Conservation (phyloP, 2,888 invertebrate species). For the Sepioteuthis lessoniana region DNA sequence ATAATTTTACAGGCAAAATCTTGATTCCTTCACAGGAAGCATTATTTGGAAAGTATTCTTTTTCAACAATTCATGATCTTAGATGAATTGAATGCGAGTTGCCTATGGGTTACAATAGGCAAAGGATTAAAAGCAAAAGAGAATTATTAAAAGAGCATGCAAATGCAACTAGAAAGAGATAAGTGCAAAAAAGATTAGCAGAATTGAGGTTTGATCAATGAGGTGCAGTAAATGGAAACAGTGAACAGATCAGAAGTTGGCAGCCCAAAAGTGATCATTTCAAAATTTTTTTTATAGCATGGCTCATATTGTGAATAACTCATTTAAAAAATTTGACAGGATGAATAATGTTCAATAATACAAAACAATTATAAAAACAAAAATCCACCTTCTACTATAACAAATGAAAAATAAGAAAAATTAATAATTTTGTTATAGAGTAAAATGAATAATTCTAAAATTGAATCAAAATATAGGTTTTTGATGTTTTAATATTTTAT, state of each 20-base stretch:
- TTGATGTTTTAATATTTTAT: no score
- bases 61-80: no score
- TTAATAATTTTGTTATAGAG: background rate
- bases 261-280: background rate
- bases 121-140: no score
- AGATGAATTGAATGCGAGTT: no score
- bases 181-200: background rate
- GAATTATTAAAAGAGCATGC: background rate
- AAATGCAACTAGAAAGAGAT: background rate
- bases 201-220: background rate
- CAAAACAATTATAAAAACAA: background rate
- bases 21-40: no score
- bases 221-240: background rate
- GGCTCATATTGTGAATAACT: background rate
- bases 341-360: background rate
- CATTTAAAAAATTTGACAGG: background rate
- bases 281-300: background rate
- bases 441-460: background rate
- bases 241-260: background rate
- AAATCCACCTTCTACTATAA: no score
- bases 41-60: no score
- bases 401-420: background rate
- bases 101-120: no score
- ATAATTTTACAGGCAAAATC: no score
- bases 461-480: no score